phyloP scores from a whole-genome alignment of 1,140 invertebrate species.

The Pissodes strobi region DNA sequence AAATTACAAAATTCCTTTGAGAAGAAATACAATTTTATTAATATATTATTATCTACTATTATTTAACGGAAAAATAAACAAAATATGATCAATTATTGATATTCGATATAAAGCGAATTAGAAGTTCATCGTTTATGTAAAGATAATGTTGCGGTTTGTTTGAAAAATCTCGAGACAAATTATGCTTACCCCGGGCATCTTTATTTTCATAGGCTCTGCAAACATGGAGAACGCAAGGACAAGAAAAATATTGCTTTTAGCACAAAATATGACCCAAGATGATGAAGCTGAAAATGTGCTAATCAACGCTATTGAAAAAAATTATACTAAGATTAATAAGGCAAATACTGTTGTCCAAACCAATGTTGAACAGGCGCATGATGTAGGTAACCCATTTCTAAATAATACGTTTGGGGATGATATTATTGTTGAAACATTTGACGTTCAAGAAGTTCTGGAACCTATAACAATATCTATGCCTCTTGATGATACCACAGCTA shows the following conservation, averaged over 20 bases:
- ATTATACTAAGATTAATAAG: no score
- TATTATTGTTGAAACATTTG: neutral
- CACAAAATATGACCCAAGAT: neutral
- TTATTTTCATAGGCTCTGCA: neutral
- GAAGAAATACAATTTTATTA: no score
- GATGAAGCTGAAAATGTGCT: slow-evolving; percentile 3
- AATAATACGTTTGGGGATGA: neutral
- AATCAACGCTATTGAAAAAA: slow-evolving; percentile 1
- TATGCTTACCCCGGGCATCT: no score
- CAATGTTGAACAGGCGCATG: neutral
- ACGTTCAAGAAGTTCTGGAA: neutral
- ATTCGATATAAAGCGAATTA: no score
- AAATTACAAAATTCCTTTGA: no score
- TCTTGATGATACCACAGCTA: slow-evolving; percentile 1
- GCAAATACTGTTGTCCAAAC: slow-evolving; percentile 1
- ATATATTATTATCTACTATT: no score
- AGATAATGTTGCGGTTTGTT: no score
- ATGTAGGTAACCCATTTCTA: slow-evolving; percentile 5
- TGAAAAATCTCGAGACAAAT: no score
- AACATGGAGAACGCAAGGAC: neutral
- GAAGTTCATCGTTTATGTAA: no score
- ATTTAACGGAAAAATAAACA: no score
- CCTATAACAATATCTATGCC: slow-evolving; percentile 2
- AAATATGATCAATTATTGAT: no score
- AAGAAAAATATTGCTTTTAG: neutral